phyloP scores from a whole-genome alignment of 1,140 invertebrate species.

The Eurosta solidaginis region DNA sequence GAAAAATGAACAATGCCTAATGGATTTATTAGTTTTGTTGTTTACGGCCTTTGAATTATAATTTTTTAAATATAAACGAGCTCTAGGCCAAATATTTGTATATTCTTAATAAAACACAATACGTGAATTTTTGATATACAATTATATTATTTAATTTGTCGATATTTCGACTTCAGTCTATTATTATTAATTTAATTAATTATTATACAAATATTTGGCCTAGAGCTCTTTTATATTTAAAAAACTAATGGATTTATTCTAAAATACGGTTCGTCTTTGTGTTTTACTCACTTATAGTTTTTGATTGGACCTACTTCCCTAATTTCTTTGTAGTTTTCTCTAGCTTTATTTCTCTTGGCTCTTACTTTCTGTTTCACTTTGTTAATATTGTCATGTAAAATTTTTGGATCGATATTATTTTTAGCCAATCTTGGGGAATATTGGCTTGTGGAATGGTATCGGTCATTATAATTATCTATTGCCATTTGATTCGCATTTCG shows the following conservation, averaged over 20 bases:
- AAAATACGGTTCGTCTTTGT: conserved; percentile 12
- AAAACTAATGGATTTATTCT: neutral
- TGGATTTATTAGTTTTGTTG: no score
- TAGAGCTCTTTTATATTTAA: conserved; percentile 16
- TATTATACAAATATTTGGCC: no score
- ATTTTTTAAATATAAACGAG: no score
- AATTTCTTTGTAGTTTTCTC: conserved; percentile 29
- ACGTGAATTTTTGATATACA: no score
- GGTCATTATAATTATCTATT: conserved; percentile 7
- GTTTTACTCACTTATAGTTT: conserved; percentile 3
- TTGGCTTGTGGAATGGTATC: conserved; percentile 2
- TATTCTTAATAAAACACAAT: no score
- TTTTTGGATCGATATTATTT: neutral
- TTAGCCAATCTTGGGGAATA: neutral
- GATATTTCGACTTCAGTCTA: no score
- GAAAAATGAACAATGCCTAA: no score
- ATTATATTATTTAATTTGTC: no score
- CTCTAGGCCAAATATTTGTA: no score
- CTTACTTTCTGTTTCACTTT: neutral
- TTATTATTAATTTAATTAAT: no score
- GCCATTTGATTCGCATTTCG: no score
- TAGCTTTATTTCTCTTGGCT: neutral
- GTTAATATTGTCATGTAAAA: neutral
- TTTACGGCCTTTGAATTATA: no score
- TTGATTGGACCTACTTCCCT: neutral